phyloP scores from a whole-genome alignment of 1,140 invertebrate genomes.

The Drosophila baimaii region DNA sequence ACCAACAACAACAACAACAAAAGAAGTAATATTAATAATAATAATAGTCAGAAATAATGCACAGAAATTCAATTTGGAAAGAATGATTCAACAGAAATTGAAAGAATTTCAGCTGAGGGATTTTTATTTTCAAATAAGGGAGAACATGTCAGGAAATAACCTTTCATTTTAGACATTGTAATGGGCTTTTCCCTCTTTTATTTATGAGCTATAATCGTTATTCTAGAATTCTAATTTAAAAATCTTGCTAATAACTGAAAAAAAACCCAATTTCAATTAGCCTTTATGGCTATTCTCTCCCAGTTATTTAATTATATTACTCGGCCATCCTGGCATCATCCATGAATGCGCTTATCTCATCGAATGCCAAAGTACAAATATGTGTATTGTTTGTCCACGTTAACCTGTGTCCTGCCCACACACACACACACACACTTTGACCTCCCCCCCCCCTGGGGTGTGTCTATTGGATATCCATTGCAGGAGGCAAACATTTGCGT shows the following conservation, averaged over 20 bases:
- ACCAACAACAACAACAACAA: neutral
- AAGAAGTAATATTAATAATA: neutral
- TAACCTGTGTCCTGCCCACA: constrained; percentile 24
- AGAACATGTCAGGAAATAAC: too few relatives aligned
- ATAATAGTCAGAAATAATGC: neutral
- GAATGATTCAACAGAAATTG: too few relatives aligned
- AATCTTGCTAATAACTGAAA: neutral
- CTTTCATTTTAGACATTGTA: too few relatives aligned
- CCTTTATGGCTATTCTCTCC: neutral
- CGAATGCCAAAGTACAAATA: constrained; percentile 19
- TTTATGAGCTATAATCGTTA: too few relatives aligned
- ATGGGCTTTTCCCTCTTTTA: too few relatives aligned
- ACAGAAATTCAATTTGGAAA: neutral
- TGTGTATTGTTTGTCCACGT: constrained; percentile 42
- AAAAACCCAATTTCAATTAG: neutral
- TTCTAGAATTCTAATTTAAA: neutral
- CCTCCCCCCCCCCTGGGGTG: neutral
- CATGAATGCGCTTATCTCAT: constrained; percentile 8
- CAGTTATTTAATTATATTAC: neutral
- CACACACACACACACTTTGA: neutral
- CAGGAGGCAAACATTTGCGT: constrained; percentile 48
- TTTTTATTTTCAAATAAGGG: too few relatives aligned
- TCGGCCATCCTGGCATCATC: neutral
- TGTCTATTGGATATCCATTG: constrained; percentile 18
- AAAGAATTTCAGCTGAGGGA: too few relatives aligned